Base-by-base conservation (phyloP, 1,140 invertebrate genomes). In the Orchestia grillus region DNA sequence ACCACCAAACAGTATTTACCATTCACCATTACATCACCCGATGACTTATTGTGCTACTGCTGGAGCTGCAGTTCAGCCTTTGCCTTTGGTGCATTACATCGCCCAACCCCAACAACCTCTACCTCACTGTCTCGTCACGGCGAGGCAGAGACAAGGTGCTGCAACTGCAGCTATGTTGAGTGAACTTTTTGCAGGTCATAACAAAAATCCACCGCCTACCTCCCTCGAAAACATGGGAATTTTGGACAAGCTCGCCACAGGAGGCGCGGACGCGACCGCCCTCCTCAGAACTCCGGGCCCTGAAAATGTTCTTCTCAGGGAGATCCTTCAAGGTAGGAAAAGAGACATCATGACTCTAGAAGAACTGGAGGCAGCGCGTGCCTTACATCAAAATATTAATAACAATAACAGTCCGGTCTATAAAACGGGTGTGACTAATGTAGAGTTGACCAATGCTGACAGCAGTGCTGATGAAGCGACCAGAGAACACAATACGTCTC, bases 371-470 rank as follows among this genome's bases (percentile, higher is more conserved):
- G 96, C 96, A 47, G 96, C 96, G 41, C 96, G 96, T 53, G 96
- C 96, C 62, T 96, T 96, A 87, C 96, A 97, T 96, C 97, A 97
- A 87, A 97, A 97, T 96, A 97, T 97, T 95, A 96, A 97, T 95
- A 96, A 96, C 87, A 96, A 97, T 77, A 96, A 97, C 57, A 96
- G 96, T 91, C 96, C 98, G 97, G 98, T 98, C 97, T 98, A 98
- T 97, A 98, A 98, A 96, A 98, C 97, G 77, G 97, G 97, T 87
- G 96, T 96, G 87, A 96, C 95, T 41, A 97, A 97, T 47, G 97
- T 96, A 40, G 96, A 96, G 40, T 96, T 97, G 44, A 96, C 57
- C 91, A 92, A 88, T 41, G 95, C 62, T 62, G 95, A 95, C n/a
- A 95, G 95, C n/a, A 95, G 95, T 77, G 95, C 95, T 62, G 95